A percentile compares a stretch with the other conserved stretches of the same genome.
Conservation (phyloP, 2,797 vertebrate species). For the Sebastes vulpes region DNA sequence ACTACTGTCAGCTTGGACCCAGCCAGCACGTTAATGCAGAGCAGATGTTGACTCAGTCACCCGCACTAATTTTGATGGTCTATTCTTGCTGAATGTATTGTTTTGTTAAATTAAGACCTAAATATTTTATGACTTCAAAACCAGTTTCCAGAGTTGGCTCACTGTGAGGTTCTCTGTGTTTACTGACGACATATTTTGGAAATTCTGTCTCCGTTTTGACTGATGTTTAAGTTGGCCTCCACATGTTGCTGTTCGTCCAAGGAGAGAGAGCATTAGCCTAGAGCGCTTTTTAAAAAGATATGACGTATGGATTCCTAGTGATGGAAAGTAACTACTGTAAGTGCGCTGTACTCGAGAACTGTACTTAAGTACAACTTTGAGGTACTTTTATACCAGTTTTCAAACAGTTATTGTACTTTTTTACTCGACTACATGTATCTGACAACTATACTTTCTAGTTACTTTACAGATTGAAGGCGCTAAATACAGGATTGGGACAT, state of each 20-base stretch:
- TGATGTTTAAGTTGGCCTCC: slow-evolving; percentile 36
- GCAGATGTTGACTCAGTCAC: slow-evolving; percentile 54
- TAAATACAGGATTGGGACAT: no score
- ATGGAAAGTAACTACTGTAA: slow-evolving; percentile 1
- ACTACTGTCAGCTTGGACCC: slow-evolving; percentile 8
- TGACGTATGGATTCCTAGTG: background rate
- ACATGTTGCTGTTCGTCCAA: slow-evolving; percentile 1
- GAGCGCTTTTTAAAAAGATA: background rate
- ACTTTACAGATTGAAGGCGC: background rate
- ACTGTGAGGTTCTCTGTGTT: background rate
- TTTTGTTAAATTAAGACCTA: slow-evolving; percentile 39
- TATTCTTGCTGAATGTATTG: slow-evolving; percentile 8
- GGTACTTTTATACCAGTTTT: background rate
- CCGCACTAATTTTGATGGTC: slow-evolving; percentile 11
- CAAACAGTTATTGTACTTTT: no score
- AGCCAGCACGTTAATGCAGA: slow-evolving; percentile 27
- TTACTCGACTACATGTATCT: no score
- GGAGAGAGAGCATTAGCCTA: background rate
- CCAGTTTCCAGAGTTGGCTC: slow-evolving; percentile 19
- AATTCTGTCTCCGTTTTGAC: slow-evolving; percentile 22
- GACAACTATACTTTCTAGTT: background rate
- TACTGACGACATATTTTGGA: slow-evolving; percentile 12
- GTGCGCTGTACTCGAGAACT: background rate
- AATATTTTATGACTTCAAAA: slow-evolving; percentile 38
- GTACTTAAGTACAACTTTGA: background rate